Base-by-base conservation (phyloP, 2,113 vertebrate genomes). In the Hydrochoerus hydrochaeris region DNA sequence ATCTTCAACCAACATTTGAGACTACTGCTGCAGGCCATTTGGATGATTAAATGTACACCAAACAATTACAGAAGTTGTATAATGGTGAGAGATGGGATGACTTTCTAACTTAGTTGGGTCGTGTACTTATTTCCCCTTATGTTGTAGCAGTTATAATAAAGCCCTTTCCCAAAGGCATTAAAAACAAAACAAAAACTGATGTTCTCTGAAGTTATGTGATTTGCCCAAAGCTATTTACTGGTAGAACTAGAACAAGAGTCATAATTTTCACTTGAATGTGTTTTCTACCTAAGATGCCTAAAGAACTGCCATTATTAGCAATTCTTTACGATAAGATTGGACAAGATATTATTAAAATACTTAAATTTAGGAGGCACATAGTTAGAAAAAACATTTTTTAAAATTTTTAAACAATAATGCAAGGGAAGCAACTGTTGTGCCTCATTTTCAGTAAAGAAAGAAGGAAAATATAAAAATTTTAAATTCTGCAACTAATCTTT, bases 391-490 rank as follows among this genome's bases (percentile, higher is more conserved):
- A 44, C 1, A 30, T 3, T 17, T 44, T 85, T 92, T 75, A 63
- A 63, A 32, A 49, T 81, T 95, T 20, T 91, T 38, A 86, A 84
- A 73, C 13, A 62, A 22, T 85, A 69, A 22, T 85, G 85, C 52
- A 81, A 28, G 44, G 52, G 24, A 54, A 85, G 35, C 24, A 7
- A 32, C 26, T 95, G 58, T 86, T 67, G 6, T 75, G 17, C 49
- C 24, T 67, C 8, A 19, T 80, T 75, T 84, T 88, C 11, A 88
- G 41, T 86, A 73, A 91, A 7, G 52, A 67, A 62, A 30, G 52
- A 67, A 69, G n/a, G 80, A 78, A 94, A 94, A 85, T 62, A 92
- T 38, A 92, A 93, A 81, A n/a, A 58, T 71, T 84, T 5, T 69
- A 93, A 95, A 41, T 87, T 67, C 24, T 90, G 14, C 75, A 5